Conservation (phyloP, 2,888 invertebrate species). For the Rhingia campestris region DNA sequence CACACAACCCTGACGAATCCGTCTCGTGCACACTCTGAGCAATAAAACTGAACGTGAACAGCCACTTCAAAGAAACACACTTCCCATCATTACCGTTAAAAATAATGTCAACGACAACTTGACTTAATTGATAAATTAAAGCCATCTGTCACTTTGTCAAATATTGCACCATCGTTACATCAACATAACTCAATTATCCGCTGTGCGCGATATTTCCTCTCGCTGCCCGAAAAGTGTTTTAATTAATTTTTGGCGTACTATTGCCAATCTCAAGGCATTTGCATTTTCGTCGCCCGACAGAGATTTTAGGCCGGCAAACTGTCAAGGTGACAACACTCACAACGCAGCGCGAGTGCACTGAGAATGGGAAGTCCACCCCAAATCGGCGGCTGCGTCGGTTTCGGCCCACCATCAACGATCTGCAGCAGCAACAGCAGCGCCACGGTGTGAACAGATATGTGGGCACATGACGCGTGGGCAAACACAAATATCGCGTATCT, state of each 20-base stretch:
- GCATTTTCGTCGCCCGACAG: slow-evolving; percentile 19
- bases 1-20: slow-evolving; percentile 14
- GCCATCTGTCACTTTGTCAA: slow-evolving; percentile 57
- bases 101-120: slow-evolving; percentile 17
- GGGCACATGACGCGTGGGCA: slow-evolving; percentile 65
- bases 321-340: slow-evolving; percentile 58
- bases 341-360: slow-evolving; percentile 3
- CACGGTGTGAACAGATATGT: slow-evolving; percentile 31
- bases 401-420: background rate
- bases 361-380: background rate
- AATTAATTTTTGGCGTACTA: slow-evolving; percentile 32
- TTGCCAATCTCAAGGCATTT: slow-evolving; percentile 32
- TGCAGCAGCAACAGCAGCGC: background rate
- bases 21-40: background rate
- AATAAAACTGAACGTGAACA: slow-evolving; percentile 14
- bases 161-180: slow-evolving; percentile 50
- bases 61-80: slow-evolving; percentile 39
- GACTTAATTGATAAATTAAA: slow-evolving; percentile 59
- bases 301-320: slow-evolving; percentile 40
- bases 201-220: background rate
- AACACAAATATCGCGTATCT: slow-evolving; percentile 36
- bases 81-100: slow-evolving; percentile 24
- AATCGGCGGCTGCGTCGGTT: background rate
- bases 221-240: slow-evolving; percentile 1
- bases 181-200: slow-evolving; percentile 56